These are phyloP conservation scores for Terebella lapidaria DNA, from an alignment of 2,888 invertebrate species.

Conservation along the genomic window DNA sequence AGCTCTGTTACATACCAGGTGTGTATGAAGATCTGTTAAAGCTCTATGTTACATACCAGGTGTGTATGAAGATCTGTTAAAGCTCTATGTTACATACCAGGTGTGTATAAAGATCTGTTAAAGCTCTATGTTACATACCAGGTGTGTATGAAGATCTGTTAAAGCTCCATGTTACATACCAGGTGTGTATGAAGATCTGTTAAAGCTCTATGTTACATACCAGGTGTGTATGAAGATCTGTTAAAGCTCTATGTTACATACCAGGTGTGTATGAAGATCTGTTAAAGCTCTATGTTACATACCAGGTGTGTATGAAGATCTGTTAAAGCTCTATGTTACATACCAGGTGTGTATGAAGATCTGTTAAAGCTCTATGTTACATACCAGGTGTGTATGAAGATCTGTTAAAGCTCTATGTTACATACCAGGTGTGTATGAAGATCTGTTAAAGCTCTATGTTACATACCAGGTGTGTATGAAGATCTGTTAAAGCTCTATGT, in stretches of 20 bases:
- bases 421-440: neutral
- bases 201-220: neutral
- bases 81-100: constrained; percentile 67
- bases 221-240: neutral
- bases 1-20: too few relatives aligned
- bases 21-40: too few relatives aligned
- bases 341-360: neutral
- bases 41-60: constrained; percentile 36
- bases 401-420: neutral
- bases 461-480: neutral
- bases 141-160: neutral
- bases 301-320: neutral
- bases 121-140: constrained; percentile 62
- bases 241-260: neutral
- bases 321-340: neutral
- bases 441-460: neutral
- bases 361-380: too few relatives aligned
- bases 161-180: neutral
- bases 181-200: neutral
- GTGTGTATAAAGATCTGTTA: constrained; percentile 65
- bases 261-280: neutral
- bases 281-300: neutral
- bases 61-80: constrained; percentile 66
- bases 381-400: neutral
- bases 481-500: neutral